Evolutionary conservation across 2,113 vertebrate genomes (phyloP).

Genomic region (Gopherus evgoodei): DNA sequence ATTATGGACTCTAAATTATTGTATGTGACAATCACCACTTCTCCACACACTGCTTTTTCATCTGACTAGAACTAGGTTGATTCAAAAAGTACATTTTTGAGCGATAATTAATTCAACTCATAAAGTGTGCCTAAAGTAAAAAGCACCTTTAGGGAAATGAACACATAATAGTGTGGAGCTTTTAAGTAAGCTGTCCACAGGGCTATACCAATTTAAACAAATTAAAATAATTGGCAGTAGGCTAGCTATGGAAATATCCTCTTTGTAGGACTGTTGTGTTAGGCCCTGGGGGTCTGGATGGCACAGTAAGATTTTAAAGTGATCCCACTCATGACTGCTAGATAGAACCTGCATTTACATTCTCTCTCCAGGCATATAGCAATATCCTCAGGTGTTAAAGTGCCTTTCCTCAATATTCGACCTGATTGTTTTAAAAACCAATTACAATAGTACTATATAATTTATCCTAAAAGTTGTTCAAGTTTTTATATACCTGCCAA

Average conservation of each 20-base stretch:
- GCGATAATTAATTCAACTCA: slow-evolving; percentile 71
- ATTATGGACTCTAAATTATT: slow-evolving; percentile 62
- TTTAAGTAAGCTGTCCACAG: slow-evolving; percentile 73
- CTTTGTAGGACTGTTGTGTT: slow-evolving; percentile 57
- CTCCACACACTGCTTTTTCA: slow-evolving; percentile 62
- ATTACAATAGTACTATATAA: background rate
- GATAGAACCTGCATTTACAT: background rate
- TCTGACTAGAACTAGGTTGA: slow-evolving; percentile 57
- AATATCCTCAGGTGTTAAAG: slow-evolving; percentile 26
- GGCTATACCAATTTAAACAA: slow-evolving; percentile 69
- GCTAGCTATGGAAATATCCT: slow-evolving; percentile 62
- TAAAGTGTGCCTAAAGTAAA: slow-evolving; percentile 69
- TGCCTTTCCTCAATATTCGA: background rate
- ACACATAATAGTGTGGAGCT: slow-evolving; percentile 66
- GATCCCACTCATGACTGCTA: background rate
- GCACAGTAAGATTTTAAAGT: background rate
- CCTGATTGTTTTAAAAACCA: background rate
- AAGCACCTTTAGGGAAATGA: slow-evolving; percentile 74
- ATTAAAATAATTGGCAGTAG: slow-evolving; percentile 74
- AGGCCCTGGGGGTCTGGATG: slow-evolving; percentile 50
- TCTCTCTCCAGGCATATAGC: slow-evolving; percentile 21
- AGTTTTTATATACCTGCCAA: background rate
- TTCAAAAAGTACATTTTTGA: slow-evolving; percentile 64
- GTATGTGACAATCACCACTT: slow-evolving; percentile 56
- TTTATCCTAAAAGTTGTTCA: background rate